Evolutionary conservation across 2,113 vertebrate species (phyloP).

Genomic region (Pristiophorus japonicus): DNA sequence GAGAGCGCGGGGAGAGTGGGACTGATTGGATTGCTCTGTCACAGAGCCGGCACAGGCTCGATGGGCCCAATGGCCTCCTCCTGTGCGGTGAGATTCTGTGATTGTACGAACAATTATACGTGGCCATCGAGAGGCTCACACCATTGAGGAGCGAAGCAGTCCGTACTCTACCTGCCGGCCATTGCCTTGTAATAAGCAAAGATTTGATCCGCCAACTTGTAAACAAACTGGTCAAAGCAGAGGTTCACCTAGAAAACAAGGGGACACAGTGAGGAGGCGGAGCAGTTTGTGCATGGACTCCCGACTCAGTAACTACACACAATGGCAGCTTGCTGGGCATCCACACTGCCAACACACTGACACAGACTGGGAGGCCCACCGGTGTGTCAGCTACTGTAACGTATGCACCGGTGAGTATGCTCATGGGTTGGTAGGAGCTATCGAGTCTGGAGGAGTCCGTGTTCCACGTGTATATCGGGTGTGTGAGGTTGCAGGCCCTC

Average conservation of each 20-base stretch:
- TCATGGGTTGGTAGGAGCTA: too few species aligned
- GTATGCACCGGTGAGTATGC: too few species aligned
- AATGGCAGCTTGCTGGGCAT: background rate
- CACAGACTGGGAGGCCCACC: background rate
- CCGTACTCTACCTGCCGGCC: slow-evolving; percentile 81
- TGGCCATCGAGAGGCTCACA: background rate
- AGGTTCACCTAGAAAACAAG: slow-evolving; percentile 78
- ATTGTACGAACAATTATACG: background rate
- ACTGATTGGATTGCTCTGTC: background rate
- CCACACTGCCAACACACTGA: background rate
- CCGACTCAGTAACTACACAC: background rate
- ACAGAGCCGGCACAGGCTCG: background rate
- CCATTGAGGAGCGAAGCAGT: background rate
- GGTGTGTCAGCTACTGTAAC: background rate
- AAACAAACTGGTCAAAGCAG: slow-evolving; percentile 98
- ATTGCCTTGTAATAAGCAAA: slow-evolving; percentile 99
- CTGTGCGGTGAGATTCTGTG: background rate
- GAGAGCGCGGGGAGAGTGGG: background rate
- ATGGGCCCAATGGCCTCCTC: background rate
- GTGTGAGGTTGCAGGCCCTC: too few species aligned
- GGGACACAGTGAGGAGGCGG: background rate
- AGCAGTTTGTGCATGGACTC: background rate
- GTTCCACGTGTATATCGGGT: too few species aligned
- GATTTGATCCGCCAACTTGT: slow-evolving; percentile 97
- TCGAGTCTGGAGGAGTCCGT: too few species aligned